phyloP scores from a whole-genome alignment of 1,140 invertebrate species.

The Cecropterus lyciades region DNA sequence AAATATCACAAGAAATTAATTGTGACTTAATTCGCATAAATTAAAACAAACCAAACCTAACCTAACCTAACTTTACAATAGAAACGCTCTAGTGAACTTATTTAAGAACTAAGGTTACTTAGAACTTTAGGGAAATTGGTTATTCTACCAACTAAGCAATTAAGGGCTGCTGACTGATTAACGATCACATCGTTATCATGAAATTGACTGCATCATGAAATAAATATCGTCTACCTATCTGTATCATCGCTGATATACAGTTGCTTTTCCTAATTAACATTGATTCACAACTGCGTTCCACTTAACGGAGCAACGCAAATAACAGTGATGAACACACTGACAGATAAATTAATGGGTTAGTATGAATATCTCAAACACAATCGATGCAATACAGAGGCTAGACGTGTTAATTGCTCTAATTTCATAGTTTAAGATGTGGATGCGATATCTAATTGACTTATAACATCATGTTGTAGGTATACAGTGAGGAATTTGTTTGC shows the following conservation, averaged over 20 bases:
- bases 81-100: no score
- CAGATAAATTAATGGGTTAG: conserved; percentile 23
- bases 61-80: no score
- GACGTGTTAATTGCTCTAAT: conserved; percentile 26
- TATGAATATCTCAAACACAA: conserved; percentile 11
- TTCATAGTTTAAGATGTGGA: conserved; percentile 3
- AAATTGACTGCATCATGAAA: no score
- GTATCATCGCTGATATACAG: not conserved
- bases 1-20: no score
- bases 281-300: conserved; percentile 23
- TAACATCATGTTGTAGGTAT: not conserved
- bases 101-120: no score
- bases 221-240: not conserved
- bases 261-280: conserved; percentile 24
- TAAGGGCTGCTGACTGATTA: no score
- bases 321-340: conserved; percentile 16
- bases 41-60: no score
- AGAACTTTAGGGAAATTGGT: no score
- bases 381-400: not conserved
- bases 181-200: no score
- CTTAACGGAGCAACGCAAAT: conserved; percentile 8
- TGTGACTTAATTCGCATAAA: no score
- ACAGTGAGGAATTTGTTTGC: not conserved
- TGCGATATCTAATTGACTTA: not conserved
- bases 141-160: no score